Evolutionary conservation across 2,113 vertebrate species (phyloP).

Genomic region (Barnardius zonarius): DNA sequence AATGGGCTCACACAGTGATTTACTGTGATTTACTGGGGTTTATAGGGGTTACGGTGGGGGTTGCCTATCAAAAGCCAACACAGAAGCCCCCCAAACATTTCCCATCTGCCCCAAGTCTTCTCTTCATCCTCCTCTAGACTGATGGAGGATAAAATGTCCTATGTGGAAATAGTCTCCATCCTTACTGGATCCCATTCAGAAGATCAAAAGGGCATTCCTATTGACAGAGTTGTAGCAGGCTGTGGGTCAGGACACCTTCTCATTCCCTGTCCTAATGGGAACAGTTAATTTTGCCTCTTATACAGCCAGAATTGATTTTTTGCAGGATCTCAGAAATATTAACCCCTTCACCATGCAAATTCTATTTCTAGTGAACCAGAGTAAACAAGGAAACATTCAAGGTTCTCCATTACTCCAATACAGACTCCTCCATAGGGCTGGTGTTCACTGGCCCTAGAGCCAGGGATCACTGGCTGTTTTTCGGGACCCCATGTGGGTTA

Average conservation of each 20-base stretch:
- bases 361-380: background rate
- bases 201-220: background rate
- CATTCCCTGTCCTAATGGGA: background rate
- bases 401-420: background rate
- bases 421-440: background rate
- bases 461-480: background rate
- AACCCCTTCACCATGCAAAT: background rate
- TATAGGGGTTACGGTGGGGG: background rate
- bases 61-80: background rate
- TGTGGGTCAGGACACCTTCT: background rate
- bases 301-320: background rate
- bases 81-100: background rate
- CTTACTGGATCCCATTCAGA: background rate
- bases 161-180: background rate
- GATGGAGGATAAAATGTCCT: background rate
- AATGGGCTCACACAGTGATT: background rate
- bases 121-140: background rate
- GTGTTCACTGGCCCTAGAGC: background rate
- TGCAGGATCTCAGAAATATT: background rate
- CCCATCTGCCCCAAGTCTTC: background rate
- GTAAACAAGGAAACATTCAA: background rate
- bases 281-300: background rate
- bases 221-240: background rate
- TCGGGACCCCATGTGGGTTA: background rate
- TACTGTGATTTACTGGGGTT: background rate